A percentile compares a stretch with the other conserved stretches of the same genome.
These are phyloP conservation scores for Numenius arquata DNA, from an alignment of 2,113 vertebrate genomes.

Conservation along the genomic window DNA sequence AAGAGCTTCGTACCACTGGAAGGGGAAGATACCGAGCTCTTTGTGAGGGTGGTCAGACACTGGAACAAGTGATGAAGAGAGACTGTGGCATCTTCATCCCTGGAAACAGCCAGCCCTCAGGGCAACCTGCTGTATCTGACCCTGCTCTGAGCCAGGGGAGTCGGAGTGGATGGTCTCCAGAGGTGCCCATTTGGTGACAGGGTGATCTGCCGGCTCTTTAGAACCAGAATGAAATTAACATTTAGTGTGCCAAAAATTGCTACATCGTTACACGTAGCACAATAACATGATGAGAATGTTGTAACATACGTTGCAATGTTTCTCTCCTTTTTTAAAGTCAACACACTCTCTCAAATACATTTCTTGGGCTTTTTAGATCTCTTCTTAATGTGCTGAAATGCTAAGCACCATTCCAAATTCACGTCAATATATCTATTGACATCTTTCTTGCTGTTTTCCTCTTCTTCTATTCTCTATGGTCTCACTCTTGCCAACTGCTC, in stretches of 20 bases:
- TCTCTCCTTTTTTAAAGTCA: neutral
- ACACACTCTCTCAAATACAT: neutral
- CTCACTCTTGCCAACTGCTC: conserved; percentile 54
- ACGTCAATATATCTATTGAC: conserved; percentile 56
- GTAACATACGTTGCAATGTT: neutral
- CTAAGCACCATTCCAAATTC: conserved; percentile 58
- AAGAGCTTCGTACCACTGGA: neutral
- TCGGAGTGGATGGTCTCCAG: neutral
- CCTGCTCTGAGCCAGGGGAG: neutral
- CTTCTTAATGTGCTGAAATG: conserved; percentile 15
- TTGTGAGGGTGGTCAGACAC: neutral
- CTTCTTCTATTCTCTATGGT: conserved; percentile 54
- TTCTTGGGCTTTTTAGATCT: conserved; percentile 35
- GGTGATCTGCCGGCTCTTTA: neutral
- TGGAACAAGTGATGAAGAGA: neutral
- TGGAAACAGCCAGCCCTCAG: neutral
- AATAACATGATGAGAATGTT: neutral
- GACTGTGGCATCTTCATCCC: neutral
- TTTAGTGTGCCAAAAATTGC: neutral
- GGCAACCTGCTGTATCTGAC: neutral
- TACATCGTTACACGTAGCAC: neutral
- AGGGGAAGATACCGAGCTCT: neutral
- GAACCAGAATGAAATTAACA: neutral
- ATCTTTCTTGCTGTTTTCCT: conserved; percentile 60
- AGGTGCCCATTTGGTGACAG: neutral